Evolutionary conservation across 2,113 vertebrate genomes (phyloP).

Genomic region (Hyaena hyaena): DNA sequence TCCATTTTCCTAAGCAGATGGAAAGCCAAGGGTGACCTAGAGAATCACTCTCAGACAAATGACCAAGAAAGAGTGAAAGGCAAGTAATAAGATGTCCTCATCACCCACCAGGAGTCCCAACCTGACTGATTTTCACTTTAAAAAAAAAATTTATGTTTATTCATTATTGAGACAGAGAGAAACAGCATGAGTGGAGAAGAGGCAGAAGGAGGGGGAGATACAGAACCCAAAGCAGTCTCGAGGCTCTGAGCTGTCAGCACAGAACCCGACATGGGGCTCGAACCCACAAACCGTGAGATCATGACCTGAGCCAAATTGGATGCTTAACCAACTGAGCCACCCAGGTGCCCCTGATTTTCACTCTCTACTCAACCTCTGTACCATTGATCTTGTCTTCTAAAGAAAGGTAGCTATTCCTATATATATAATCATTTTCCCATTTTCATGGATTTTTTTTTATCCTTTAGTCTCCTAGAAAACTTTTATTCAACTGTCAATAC

Average conservation of each 20-base stretch:
- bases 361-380: neutral
- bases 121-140: neutral
- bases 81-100: neutral
- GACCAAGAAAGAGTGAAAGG: neutral
- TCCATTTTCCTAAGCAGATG: neutral
- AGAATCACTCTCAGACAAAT: neutral
- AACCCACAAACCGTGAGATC: too few species aligned
- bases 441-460: neutral
- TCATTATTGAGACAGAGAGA: too few species aligned
- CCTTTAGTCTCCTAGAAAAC: neutral
- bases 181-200: too few species aligned
- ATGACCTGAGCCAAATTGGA: too few species aligned
- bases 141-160: too few species aligned
- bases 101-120: neutral
- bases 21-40: neutral
- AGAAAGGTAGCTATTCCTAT: neutral
- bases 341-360: neutral
- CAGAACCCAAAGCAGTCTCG: too few species aligned
- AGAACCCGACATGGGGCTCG: too few species aligned
- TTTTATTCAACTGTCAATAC: neutral
- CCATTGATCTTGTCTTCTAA: neutral
- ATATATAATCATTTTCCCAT: neutral
- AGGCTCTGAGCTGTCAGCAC: too few species aligned
- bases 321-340: too few species aligned
- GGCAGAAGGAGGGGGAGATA: too few species aligned